Evolutionary conservation across 2,888 invertebrate species (phyloP), one percentile per base, ranked within the genome.

Genomic region (Patella ulyssiponensis): DNA sequence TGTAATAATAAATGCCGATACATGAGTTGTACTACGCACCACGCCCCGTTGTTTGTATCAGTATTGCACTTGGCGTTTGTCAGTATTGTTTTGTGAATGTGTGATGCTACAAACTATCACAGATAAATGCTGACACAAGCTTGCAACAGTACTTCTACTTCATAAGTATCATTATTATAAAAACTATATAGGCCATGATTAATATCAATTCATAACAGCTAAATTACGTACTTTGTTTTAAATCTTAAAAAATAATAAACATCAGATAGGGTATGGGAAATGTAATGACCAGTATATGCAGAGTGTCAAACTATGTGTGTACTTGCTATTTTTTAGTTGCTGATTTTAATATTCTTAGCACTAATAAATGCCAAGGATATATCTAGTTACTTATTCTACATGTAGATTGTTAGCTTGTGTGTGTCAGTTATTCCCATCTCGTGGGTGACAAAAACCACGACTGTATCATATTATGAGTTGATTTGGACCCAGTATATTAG

Each of bases 281-380:
- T 17, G 15, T n/a, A 14, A n/a, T 15, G 70, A n/a, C n/a, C 15
- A 70, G 11, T 44, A 51, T n/a, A n/a, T n/a, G n/a, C n/a, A n/a
- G n/a, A n/a, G n/a, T n/a, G n/a, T n/a, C n/a, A n/a, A n/a, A n/a
- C n/a, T n/a, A n/a, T 72, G 14, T 51, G 51, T 17, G 53, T 17
- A n/a, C 51, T 17, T 72, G 53, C 52, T 72, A 52, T 15, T 44
- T 33, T 9, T 15, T 14, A 9, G 72, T 72, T 51, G 52, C 53
- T 72, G 44, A n/a, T 72, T 17, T 5, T 33, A 17, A 3, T 52
- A 17, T 3, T 52, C n/a, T 20, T 72, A 33, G 72, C 33, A 72
- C 72, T 72, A 72, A 53, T 53, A 44, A 72, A 72, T 72, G 72
- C 72, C 53, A 51, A 53, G 51, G 72, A 53, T 72, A 52, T 53